Evolutionary conservation across 2,113 vertebrate species (phyloP).

Genomic region (Zeus faber): DNA sequence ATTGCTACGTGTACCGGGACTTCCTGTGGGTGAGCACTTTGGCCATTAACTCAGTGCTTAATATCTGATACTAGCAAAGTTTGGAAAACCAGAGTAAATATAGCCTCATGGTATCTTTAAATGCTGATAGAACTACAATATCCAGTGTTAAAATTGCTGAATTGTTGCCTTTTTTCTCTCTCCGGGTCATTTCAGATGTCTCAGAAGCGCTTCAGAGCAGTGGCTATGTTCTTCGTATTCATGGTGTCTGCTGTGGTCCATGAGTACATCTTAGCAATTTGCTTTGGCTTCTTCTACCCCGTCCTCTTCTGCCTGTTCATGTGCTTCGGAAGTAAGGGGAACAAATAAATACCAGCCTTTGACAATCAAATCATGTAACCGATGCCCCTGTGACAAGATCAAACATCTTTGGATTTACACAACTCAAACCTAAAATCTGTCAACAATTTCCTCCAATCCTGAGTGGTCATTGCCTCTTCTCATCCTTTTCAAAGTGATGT

Average conservation of each 20-base stretch:
- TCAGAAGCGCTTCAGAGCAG: constrained; percentile 81
- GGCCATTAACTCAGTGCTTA: too few species aligned
- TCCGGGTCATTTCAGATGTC: constrained; percentile 77
- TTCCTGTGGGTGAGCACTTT: constrained; percentile 80
- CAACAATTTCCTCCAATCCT: too few species aligned
- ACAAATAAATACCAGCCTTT: not conserved
- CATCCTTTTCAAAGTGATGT: constrained; percentile 77
- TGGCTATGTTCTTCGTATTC: constrained; percentile 90
- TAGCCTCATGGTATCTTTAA: too few species aligned
- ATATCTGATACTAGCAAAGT: too few species aligned
- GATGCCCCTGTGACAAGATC: too few species aligned
- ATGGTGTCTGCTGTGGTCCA: constrained; percentile 88
- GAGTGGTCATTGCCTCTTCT: constrained; percentile 5
- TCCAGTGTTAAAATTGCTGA: too few species aligned
- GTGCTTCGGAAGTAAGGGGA: constrained; percentile 91
- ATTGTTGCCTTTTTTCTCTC: not conserved
- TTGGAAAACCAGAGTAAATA: too few species aligned
- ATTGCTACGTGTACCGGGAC: constrained; percentile 82
- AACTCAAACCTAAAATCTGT: too few species aligned
- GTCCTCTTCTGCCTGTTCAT: constrained; percentile 92
- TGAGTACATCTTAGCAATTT: constrained; percentile 86
- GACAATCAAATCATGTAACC: too few species aligned
- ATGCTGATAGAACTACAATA: too few species aligned
- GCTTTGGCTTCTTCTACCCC: constrained; percentile 91
- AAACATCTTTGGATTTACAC: too few species aligned